Percentiles rank a stretch among this genome's conserved stretches.
phyloP scores from a whole-genome alignment of 2,888 invertebrate genomes.

The Chelonus formosanus region DNA sequence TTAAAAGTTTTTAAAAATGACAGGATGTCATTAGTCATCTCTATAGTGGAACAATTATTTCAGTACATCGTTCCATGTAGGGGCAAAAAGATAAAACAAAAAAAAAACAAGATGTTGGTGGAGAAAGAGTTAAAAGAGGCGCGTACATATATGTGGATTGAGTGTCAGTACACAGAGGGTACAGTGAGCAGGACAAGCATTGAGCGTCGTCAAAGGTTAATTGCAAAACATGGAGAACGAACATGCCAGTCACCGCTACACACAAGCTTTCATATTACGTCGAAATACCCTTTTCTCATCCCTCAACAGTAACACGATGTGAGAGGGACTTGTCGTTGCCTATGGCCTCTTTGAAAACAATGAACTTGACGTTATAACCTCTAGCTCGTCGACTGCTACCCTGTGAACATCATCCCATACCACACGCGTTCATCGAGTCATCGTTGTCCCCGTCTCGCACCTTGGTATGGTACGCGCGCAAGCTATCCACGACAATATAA shows the following conservation, averaged over 20 bases:
- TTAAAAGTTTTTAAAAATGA: too few relatives aligned
- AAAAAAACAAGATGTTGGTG: too few relatives aligned
- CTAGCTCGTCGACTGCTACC: background rate
- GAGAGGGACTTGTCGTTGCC: conserved; percentile 27
- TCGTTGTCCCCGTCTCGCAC: conserved; percentile 34
- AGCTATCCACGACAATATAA: conserved; percentile 40
- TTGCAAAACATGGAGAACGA: conserved; percentile 58
- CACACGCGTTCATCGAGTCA: conserved; percentile 19
- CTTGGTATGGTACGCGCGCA: conserved; percentile 33
- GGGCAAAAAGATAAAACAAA: too few relatives aligned
- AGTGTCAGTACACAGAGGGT: background rate
- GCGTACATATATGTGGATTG: background rate
- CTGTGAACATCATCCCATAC: conserved; percentile 10
- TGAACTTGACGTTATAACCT: conserved; percentile 14
- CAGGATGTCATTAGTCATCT: too few relatives aligned
- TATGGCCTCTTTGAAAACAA: conserved; percentile 11
- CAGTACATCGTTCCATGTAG: too few relatives aligned
- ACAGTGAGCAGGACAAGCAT: conserved; percentile 13
- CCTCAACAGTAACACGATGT: conserved; percentile 18
- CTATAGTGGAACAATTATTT: too few relatives aligned
- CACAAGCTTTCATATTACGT: conserved; percentile 60
- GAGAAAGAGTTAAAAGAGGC: too few relatives aligned
- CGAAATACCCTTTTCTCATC: conserved; percentile 44
- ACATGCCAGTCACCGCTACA: conserved; percentile 48
- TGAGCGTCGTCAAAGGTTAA: conserved; percentile 60